Percentiles rank a stretch among this genome's conserved stretches.
These are phyloP conservation scores for Sericinus montela DNA, from an alignment of 2,888 invertebrate genomes.

Conservation along the genomic window DNA sequence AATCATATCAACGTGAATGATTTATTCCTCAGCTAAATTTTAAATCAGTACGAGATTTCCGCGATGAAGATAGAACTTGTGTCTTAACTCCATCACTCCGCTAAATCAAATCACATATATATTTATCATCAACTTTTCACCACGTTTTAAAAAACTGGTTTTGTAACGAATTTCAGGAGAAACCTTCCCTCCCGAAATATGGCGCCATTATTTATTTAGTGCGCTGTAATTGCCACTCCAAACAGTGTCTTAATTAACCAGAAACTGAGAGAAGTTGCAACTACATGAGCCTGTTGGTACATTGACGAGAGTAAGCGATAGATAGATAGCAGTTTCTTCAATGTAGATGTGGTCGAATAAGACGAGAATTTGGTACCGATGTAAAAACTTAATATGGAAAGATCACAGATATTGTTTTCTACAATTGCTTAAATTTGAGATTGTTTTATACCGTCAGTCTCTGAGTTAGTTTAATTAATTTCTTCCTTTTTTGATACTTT, in stretches of 20 bases:
- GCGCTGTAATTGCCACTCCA: conserved; percentile 68
- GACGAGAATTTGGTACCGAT: neutral
- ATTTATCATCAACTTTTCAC: neutral
- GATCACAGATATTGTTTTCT: too few species aligned
- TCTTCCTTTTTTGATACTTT: too few species aligned
- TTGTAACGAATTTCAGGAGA: conserved; percentile 21
- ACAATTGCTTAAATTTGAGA: too few species aligned
- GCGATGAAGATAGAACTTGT: too few species aligned
- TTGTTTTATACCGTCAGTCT: too few species aligned
- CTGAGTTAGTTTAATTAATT: too few species aligned
- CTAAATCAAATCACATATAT: too few species aligned
- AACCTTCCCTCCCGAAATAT: conserved; percentile 20
- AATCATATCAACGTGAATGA: too few species aligned
- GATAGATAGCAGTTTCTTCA: neutral
- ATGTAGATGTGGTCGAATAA: neutral
- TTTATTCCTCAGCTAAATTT: too few species aligned
- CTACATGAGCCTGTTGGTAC: conserved; percentile 21
- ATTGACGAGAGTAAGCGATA: conserved; percentile 4
- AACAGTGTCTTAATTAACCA: conserved; percentile 76
- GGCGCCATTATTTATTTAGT: conserved; percentile 61
- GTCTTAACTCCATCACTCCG: too few species aligned
- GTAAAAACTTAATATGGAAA: too few species aligned
- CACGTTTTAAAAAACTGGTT: neutral
- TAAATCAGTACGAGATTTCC: too few species aligned
- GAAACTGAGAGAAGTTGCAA: conserved; percentile 57